Percentiles rank a stretch among this genome's conserved stretches.
phyloP scores from a whole-genome alignment of 2,888 invertebrate species.

The Spisula solida region DNA sequence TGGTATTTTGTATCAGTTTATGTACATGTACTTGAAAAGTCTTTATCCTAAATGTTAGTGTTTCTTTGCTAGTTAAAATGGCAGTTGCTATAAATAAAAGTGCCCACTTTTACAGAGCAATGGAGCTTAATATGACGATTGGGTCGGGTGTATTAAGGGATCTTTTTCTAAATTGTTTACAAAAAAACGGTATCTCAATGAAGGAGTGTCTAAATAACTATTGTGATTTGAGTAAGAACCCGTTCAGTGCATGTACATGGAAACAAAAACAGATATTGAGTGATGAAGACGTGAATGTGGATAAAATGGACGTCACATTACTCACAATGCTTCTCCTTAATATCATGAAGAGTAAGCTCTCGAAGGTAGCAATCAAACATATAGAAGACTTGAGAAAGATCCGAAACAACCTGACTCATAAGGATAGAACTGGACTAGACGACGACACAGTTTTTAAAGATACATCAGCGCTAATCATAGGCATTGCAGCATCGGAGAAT shows the following conservation, averaged over 20 bases:
- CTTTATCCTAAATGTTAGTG: too few species aligned
- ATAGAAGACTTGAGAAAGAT: constrained; percentile 23
- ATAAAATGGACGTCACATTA: constrained; percentile 26
- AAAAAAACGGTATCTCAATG: background rate
- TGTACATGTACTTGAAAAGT: too few species aligned
- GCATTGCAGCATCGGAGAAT: background rate
- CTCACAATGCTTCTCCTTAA: constrained; percentile 17
- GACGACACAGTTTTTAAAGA: constrained; percentile 18
- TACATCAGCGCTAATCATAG: background rate
- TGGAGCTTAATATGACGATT: constrained; percentile 35
- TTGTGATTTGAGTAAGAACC: background rate
- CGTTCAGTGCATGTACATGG: background rate
- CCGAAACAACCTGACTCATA: constrained; percentile 24
- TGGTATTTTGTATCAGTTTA: too few species aligned
- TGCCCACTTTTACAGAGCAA: constrained; percentile 28
- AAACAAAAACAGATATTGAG: constrained; percentile 3
- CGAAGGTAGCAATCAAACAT: background rate
- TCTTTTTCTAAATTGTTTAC: background rate
- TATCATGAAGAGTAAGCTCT: background rate
- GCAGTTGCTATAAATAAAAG: constrained; percentile 1
- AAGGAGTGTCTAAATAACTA: background rate
- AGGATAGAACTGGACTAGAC: constrained; percentile 29
- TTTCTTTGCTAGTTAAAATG: background rate
- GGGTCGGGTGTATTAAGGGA: constrained; percentile 29
- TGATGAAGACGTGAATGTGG: background rate